Percentiles rank a stretch among this genome's conserved stretches.
phyloP scores from a whole-genome alignment of 2,113 vertebrate genomes.

The Cathartes aura region DNA sequence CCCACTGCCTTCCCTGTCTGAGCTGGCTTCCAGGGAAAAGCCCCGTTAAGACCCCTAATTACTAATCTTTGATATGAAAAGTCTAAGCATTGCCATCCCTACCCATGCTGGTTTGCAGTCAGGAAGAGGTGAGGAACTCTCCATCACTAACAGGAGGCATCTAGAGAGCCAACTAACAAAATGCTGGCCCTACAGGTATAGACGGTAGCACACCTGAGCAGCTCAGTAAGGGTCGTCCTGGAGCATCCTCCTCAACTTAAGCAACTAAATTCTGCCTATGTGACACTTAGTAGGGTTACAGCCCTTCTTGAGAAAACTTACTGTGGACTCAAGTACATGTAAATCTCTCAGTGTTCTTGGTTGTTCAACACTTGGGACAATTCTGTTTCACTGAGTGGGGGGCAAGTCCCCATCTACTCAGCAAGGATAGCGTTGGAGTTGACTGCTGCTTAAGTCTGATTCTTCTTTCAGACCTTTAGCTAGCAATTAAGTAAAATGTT shows the following conservation, averaged over 20 bases:
- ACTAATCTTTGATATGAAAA: background rate
- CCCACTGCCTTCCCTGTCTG: background rate
- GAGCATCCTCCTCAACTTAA: background rate
- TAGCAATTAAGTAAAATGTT: background rate
- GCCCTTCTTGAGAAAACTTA: background rate
- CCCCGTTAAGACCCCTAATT: background rate
- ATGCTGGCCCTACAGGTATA: background rate
- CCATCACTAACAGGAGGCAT: background rate
- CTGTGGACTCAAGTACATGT: background rate
- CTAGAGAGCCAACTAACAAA: background rate
- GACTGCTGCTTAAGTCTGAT: background rate
- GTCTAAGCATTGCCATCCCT: background rate
- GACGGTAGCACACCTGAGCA: background rate
- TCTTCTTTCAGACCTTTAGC: background rate
- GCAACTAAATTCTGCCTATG: background rate
- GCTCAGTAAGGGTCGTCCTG: background rate
- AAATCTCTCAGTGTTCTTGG: background rate
- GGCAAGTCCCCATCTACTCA: background rate
- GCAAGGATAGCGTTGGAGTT: background rate
- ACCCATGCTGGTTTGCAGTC: background rate
- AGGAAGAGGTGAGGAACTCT: fast-evolving
- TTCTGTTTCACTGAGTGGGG: background rate
- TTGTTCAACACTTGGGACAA: background rate
- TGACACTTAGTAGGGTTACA: background rate
- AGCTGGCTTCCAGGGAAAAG: background rate